Evolutionary conservation across 2,888 invertebrate genomes (phyloP).

Genomic region (Drosophila seclusa): DNA sequence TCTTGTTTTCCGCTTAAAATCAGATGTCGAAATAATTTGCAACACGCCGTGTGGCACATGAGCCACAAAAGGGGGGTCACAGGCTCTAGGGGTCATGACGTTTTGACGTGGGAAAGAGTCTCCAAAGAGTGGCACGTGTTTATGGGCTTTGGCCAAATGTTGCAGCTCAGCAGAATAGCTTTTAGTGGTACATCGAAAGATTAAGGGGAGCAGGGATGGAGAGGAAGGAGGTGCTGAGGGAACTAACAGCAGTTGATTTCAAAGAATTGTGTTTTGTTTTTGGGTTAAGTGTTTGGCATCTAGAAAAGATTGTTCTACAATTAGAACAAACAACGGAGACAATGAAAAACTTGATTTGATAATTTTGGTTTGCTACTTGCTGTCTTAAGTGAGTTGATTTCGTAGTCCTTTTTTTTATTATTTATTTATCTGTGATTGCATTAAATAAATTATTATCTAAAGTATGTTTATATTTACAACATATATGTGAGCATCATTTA

Average conservation of each 20-base stretch:
- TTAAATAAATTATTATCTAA: background rate
- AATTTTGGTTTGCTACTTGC: background rate
- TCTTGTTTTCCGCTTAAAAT: constrained; percentile 85
- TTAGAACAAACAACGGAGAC: background rate
- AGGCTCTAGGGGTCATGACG: constrained; percentile 9
- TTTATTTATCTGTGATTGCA: background rate
- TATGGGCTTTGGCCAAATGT: constrained; percentile 61
- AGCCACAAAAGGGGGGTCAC: constrained; percentile 23
- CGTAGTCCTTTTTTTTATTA: background rate
- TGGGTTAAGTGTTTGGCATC: background rate
- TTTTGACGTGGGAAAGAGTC: background rate
- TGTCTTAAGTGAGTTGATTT: background rate
- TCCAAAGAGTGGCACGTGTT: constrained; percentile 72
- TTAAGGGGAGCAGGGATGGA: background rate
- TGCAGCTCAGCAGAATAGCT: constrained; percentile 51
- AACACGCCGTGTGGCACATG: constrained; percentile 75
- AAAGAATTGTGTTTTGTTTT: constrained; percentile 17
- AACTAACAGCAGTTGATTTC: constrained; percentile 2
- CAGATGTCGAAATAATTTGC: constrained; percentile 84
- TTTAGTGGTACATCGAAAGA: constrained; percentile 10
- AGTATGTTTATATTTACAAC: background rate
- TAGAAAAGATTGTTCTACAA: background rate
- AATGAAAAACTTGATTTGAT: background rate
- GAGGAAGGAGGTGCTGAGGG: background rate
- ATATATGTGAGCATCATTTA: background rate